These are phyloP conservation scores for Melanotus villosus DNA, from an alignment of 2,888 invertebrate species.

Conservation along the genomic window DNA sequence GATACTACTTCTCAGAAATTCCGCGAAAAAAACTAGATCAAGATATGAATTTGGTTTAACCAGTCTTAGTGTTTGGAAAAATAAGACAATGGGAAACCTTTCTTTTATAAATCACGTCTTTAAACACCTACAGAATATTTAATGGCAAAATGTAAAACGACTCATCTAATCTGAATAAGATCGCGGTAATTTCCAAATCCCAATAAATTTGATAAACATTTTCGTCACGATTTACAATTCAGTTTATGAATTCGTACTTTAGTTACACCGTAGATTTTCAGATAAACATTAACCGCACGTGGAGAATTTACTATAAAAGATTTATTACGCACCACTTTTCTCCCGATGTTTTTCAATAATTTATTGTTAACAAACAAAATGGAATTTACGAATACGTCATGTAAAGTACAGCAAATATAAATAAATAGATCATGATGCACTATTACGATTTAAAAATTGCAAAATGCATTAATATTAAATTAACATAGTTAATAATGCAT, in stretches of 20 bases:
- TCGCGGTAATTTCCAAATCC: not conserved
- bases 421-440: constrained; percentile 7
- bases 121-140: not conserved
- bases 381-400: constrained; percentile 3
- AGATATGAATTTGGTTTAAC: constrained; percentile 3
- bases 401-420: not conserved
- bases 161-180: not conserved
- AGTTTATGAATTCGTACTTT: no score
- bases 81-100: no score
- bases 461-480: not conserved
- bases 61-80: no score
- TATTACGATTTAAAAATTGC: not conserved
- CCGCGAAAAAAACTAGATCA: not conserved
- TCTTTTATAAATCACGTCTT: no score
- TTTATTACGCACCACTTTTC: not conserved
- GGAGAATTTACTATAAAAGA: not conserved
- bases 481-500: not conserved
- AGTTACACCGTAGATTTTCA: no score
- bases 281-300: no score
- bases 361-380: not conserved
- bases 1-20: not conserved
- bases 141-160: not conserved
- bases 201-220: not conserved
- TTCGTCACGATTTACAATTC: no score
- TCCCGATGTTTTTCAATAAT: not conserved